Percentiles rank a stretch among this genome's conserved stretches.
These are phyloP conservation scores for Pristiophorus japonicus DNA, from an alignment of 2,113 vertebrate species.

Conservation along the genomic window DNA sequence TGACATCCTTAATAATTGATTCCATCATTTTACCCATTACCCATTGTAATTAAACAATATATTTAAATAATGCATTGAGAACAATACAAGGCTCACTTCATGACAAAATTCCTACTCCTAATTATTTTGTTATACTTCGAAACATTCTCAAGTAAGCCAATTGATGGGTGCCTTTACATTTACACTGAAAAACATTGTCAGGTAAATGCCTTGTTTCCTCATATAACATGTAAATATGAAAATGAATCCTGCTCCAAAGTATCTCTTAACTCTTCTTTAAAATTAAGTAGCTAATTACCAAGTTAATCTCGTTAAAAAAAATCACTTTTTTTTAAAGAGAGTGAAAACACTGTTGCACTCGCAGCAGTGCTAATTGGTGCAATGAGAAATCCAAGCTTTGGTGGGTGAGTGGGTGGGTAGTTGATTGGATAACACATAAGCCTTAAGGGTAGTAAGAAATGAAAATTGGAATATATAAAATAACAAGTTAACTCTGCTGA, in stretches of 20 bases:
- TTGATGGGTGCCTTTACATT: neutral
- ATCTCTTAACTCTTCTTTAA: neutral
- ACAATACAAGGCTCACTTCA: neutral
- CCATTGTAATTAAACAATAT: neutral
- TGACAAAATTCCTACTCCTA: neutral
- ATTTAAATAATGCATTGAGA: neutral
- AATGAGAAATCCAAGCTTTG: neutral
- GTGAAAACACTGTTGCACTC: neutral
- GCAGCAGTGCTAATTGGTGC: constrained; percentile 21
- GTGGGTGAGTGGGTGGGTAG: constrained; percentile 22
- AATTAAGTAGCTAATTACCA: neutral
- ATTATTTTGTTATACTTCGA: neutral
- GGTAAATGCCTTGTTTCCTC: neutral
- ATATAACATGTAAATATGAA: neutral
- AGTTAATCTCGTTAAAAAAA: neutral
- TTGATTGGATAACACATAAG: neutral
- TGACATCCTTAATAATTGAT: too few relatives aligned
- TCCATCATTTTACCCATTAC: too few relatives aligned
- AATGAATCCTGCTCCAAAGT: neutral
- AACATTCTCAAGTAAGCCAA: neutral
- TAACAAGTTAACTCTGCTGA: constrained; percentile 4
- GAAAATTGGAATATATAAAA: neutral
- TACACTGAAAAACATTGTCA: neutral
- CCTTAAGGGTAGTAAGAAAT: constrained; percentile 1
- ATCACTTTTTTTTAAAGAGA: neutral